Conservation (phyloP, 1,140 invertebrate genomes). For the Eufriesea mexicana region DNA sequence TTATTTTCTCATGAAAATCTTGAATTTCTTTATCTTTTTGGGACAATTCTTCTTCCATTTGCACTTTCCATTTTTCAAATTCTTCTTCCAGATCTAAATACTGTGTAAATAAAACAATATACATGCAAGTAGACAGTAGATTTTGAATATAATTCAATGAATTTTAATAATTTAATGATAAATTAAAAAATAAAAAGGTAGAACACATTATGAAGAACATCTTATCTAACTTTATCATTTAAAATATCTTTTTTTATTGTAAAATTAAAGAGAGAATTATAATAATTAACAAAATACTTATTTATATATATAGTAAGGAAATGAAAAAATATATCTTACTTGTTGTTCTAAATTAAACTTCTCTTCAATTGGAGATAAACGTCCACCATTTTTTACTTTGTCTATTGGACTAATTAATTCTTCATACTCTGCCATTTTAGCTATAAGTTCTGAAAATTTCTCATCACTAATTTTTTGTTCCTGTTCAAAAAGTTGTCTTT, state of each 20-base stretch:
- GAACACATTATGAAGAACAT: too few species aligned
- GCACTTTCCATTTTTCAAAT: conserved; percentile 83
- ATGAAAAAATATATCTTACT: conserved; percentile 66
- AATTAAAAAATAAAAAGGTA: neutral
- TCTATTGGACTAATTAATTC: conserved; percentile 85
- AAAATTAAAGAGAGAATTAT: neutral
- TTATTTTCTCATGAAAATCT: conserved; percentile 82
- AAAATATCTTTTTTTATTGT: neutral
- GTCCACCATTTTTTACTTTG: conserved; percentile 80
- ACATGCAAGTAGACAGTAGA: conserved; percentile 8
- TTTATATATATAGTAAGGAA: neutral
- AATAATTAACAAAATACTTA: neutral
- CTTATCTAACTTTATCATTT: neutral
- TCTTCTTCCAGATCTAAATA: conserved; percentile 89
- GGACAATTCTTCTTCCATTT: conserved; percentile 79
- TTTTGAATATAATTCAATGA: neutral
- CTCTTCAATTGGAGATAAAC: conserved; percentile 90
- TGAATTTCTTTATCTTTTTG: conserved; percentile 83
- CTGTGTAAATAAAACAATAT: conserved; percentile 74
- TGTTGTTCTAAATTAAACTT: conserved; percentile 88
- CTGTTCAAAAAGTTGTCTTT: conserved; percentile 88
- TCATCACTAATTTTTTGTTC: conserved; percentile 90
- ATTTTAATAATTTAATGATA: neutral
- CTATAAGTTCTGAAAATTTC: conserved; percentile 88
- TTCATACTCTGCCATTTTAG: conserved; percentile 91